These are phyloP conservation scores for Myrmecobius fasciatus DNA, from an alignment of 2,113 vertebrate species.

Conservation along the genomic window DNA sequence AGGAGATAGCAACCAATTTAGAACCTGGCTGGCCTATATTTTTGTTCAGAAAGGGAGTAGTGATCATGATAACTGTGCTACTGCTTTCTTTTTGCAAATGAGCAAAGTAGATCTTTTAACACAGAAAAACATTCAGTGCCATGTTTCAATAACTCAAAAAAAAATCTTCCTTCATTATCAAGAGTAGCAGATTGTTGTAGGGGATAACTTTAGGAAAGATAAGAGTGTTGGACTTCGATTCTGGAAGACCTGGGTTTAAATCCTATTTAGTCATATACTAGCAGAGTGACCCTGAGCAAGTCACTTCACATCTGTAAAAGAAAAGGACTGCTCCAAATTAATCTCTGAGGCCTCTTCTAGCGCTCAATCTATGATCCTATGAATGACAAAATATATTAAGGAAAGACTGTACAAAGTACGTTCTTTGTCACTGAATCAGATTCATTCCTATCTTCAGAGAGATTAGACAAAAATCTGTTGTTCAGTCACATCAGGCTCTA, in stretches of 20 bases:
- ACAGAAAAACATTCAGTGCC: not conserved
- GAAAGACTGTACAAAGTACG: not conserved
- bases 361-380: not conserved
- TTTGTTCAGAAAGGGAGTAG: not conserved
- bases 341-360: not conserved
- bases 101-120: not conserved
- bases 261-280: not conserved
- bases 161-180: not conserved
- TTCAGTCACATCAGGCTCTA: not conserved
- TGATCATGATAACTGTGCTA: not conserved
- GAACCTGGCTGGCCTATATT: not conserved
- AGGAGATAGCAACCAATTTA: not conserved
- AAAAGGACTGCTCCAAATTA: rapidly evolving
- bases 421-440: not conserved
- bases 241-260: not conserved
- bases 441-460: not conserved
- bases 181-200: not conserved
- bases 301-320: not conserved
- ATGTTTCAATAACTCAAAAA: not conserved
- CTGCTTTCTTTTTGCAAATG: not conserved
- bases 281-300: not conserved
- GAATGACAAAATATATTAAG: not conserved
- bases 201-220: not conserved
- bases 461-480: not conserved
- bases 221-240: not conserved